Percentiles rank a stretch among this genome's conserved stretches.
Conservation (phyloP, 23 tunicate genomes). For the Ciona savignyi region DNA sequence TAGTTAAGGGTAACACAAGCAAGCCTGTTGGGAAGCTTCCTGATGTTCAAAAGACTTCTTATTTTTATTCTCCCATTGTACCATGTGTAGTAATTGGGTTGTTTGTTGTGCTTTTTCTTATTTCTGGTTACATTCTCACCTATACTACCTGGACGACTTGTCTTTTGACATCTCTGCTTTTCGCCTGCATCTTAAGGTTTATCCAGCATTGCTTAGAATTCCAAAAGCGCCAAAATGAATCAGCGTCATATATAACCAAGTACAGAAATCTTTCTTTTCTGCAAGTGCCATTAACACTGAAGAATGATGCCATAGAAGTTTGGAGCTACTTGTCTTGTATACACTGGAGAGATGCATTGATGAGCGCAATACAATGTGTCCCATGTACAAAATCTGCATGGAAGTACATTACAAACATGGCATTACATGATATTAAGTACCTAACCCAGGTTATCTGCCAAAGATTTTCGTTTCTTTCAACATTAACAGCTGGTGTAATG, state of each 20-base stretch:
- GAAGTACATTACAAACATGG: neutral
- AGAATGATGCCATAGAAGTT: neutral
- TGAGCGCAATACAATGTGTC: neutral
- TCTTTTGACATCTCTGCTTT: neutral
- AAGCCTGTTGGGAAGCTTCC: neutral
- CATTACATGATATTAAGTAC: neutral
- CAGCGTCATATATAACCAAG: neutral
- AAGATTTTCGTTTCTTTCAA: neutral
- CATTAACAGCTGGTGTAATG: neutral
- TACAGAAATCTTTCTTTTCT: neutral
- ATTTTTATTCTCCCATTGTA: neutral
- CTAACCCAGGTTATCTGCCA: neutral
- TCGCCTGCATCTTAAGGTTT: constrained; percentile 1
- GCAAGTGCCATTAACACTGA: neutral
- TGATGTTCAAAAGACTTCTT: neutral
- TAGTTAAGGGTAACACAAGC: too few relatives aligned
- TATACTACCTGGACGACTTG: neutral
- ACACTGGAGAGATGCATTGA: constrained; percentile 22
- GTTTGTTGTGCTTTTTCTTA: neutral
- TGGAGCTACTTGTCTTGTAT: constrained; percentile 13
- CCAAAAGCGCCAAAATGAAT: neutral
- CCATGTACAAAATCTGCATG: neutral
- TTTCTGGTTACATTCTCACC: neutral
- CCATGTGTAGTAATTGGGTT: neutral
- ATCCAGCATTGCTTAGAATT: constrained; percentile 11